Conservation (phyloP, 2,888 invertebrate genomes). For the Mesoligia furuncula region DNA sequence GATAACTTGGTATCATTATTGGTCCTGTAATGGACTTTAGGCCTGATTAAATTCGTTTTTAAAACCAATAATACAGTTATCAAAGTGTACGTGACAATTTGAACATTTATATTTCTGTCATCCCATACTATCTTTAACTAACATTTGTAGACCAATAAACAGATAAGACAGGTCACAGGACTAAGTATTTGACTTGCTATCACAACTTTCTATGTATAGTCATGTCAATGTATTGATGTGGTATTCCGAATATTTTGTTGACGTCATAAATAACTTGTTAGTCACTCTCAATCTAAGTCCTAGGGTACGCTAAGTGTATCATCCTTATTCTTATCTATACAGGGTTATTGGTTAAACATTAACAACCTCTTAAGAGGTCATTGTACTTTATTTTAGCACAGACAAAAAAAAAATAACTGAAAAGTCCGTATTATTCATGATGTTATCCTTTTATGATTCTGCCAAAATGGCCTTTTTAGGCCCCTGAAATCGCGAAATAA, state of each 20-base stretch:
- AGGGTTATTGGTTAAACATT: too few species aligned
- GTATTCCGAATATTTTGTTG: conserved; percentile 5
- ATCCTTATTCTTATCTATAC: too few species aligned
- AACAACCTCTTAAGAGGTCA: too few species aligned
- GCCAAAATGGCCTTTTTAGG: too few species aligned
- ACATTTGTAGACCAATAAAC: conserved; percentile 40
- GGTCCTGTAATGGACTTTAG: neutral
- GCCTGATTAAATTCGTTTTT: neutral
- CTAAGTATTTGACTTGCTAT: conserved; percentile 17
- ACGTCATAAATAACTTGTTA: neutral
- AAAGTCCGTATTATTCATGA: too few species aligned
- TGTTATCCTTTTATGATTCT: too few species aligned
- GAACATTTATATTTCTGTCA: conserved; percentile 10
- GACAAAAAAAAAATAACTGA: too few species aligned
- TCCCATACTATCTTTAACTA: conserved; percentile 19
- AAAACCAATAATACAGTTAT: conserved; percentile 29
- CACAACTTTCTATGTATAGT: conserved; percentile 27
- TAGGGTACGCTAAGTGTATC: neutral
- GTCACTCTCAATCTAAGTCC: neutral
- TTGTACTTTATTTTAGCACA: too few species aligned
- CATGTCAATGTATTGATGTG: conserved; percentile 13
- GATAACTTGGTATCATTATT: neutral
- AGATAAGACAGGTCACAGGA: conserved; percentile 33
- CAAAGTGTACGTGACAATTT: conserved; percentile 25
- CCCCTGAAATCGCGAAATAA: too few species aligned